phyloP scores from a whole-genome alignment of 1,140 invertebrate genomes.

The Lordiphosa mommai region DNA sequence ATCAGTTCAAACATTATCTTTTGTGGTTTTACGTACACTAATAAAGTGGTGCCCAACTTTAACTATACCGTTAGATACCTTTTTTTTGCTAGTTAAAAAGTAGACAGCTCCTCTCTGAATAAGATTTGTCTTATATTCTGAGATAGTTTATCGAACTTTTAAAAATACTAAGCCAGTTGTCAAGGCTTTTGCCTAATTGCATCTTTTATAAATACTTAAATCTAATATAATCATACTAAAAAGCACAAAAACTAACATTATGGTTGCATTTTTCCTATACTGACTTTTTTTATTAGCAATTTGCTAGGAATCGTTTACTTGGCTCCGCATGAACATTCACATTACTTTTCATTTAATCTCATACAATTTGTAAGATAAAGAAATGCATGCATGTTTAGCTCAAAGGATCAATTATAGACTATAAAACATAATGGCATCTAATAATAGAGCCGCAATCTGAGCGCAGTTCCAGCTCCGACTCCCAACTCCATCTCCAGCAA shows the following conservation, averaged over 20 bases:
- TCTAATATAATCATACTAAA: slow-evolving; percentile 10
- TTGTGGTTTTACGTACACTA: too few relatives aligned
- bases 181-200: too few relatives aligned
- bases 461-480: slow-evolving; percentile 30
- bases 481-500: slow-evolving; percentile 7
- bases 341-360: slow-evolving; percentile 76
- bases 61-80: too few relatives aligned
- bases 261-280: background rate
- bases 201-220: slow-evolving; percentile 1
- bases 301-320: slow-evolving; percentile 4
- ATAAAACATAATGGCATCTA: slow-evolving; percentile 79
- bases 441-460: slow-evolving; percentile 74
- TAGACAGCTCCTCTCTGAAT: too few relatives aligned
- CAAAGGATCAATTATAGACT: slow-evolving; percentile 78
- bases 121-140: too few relatives aligned
- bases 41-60: too few relatives aligned
- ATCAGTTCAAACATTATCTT: too few relatives aligned
- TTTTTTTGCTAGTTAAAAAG: too few relatives aligned
- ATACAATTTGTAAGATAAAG: slow-evolving; percentile 72
- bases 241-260: background rate
- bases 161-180: too few relatives aligned
- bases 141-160: too few relatives aligned
- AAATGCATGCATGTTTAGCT: slow-evolving; percentile 65
- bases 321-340: slow-evolving; percentile 27
- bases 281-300: background rate